A percentile compares a stretch with the other conserved stretches of the same genome.
Conservation (phyloP, 2,797 vertebrate genomes). For the Toxotes lorentzi region DNA sequence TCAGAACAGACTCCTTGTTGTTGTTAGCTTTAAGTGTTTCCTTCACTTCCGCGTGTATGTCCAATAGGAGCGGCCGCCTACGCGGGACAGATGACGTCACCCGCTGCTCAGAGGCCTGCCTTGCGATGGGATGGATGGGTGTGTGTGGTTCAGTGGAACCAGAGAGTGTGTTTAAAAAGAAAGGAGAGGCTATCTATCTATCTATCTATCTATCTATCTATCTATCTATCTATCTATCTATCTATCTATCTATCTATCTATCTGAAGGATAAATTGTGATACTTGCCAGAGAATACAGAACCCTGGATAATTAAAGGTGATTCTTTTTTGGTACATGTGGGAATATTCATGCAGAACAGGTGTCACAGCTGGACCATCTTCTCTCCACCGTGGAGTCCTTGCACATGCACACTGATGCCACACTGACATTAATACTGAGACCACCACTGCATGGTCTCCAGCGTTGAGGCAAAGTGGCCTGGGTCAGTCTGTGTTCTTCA, state of each 20-base stretch:
- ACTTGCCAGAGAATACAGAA: neutral
- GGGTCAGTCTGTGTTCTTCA: neutral
- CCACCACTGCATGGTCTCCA: neutral
- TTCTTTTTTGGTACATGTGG: neutral
- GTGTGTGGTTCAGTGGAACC: no score
- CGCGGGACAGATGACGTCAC: slow-evolving; percentile 56
- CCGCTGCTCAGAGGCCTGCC: neutral
- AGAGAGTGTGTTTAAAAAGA: no score
- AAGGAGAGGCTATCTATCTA: no score
- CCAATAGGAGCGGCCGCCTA: slow-evolving; percentile 54
- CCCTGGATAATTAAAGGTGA: neutral
- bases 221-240: no score
- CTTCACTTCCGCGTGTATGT: slow-evolving; percentile 66
- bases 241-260: no score
- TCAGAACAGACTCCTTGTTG: slow-evolving; percentile 34
- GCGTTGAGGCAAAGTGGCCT: no score
- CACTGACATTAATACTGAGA: neutral
- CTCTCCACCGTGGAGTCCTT: neutral
- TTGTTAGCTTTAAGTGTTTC: slow-evolving; percentile 28
- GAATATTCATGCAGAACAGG: neutral
- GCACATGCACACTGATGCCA: neutral
- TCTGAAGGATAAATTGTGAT: no score
- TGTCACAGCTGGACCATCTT: neutral
- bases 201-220: no score
- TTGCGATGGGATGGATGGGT: no score